These are phyloP conservation scores for Upupa epops DNA, from an alignment of 2,113 vertebrate species.

Conservation along the genomic window DNA sequence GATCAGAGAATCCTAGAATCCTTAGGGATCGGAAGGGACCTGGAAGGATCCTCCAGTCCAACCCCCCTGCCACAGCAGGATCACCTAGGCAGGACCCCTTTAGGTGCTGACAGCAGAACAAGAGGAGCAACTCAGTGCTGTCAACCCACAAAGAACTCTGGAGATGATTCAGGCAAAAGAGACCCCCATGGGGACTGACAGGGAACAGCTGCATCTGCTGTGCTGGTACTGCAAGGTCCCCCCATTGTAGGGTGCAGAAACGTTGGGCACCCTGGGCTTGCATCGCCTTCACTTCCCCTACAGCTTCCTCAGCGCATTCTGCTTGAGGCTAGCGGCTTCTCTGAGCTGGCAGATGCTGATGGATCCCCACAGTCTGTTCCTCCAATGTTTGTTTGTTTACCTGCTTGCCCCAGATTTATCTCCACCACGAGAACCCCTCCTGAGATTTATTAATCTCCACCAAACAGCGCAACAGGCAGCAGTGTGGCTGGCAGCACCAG, in stretches of 20 bases:
- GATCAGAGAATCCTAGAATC: no score
- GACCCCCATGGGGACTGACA: background rate
- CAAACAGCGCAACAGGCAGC: background rate
- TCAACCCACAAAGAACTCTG: background rate
- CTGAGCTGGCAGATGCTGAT: background rate
- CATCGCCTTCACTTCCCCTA: background rate
- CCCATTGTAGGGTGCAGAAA: background rate
- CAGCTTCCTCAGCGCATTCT: background rate
- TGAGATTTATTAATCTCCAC: background rate
- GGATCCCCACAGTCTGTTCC: background rate
- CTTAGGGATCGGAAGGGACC: no score
- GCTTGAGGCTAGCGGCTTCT: background rate
- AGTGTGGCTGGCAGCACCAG: background rate
- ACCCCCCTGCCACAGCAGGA: no score
- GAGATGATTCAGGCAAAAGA: background rate
- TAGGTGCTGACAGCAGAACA: no score
- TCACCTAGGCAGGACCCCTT: no score
- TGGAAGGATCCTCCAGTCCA: no score
- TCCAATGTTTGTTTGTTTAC: rapidly evolving
- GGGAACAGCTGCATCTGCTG: background rate
- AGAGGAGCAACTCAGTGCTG: background rate
- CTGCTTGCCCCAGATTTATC: background rate
- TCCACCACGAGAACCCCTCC: background rate
- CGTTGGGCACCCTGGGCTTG: background rate
- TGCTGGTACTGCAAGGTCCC: background rate